Evolutionary conservation across 2,113 vertebrate genomes (phyloP).

Genomic region (Polyodon spathula): DNA sequence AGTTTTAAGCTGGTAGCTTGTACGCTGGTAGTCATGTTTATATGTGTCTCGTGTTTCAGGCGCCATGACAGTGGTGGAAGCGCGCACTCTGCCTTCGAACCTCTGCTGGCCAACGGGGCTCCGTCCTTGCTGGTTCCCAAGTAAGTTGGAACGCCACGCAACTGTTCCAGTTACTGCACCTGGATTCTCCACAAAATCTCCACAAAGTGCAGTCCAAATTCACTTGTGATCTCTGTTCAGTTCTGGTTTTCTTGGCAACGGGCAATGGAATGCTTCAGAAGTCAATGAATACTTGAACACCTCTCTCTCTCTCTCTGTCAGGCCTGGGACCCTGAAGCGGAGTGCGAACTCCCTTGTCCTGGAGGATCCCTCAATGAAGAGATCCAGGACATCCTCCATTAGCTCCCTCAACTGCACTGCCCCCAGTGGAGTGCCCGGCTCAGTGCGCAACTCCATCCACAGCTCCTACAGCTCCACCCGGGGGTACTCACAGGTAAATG

Average conservation of each 20-base stretch:
- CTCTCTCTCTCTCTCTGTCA: constrained; percentile 25
- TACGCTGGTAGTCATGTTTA: constrained; percentile 3
- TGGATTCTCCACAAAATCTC: too few relatives aligned
- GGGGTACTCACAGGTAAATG: constrained; percentile 66
- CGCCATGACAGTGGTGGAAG: constrained; percentile 79
- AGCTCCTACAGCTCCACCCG: constrained; percentile 88
- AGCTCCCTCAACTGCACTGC: constrained; percentile 59
- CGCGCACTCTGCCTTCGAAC: constrained; percentile 73
- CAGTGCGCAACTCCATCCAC: constrained; percentile 74
- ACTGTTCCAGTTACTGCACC: too few relatives aligned
- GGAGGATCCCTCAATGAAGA: constrained; percentile 72
- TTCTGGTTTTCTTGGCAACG: too few relatives aligned
- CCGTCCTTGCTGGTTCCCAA: constrained; percentile 75
- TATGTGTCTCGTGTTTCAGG: constrained; percentile 38
- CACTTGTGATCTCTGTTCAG: too few relatives aligned
- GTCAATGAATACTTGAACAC: too few relatives aligned
- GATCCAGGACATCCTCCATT: constrained; percentile 76
- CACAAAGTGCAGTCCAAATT: too few relatives aligned
- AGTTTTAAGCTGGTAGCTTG: too few relatives aligned
- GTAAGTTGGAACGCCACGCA: too few relatives aligned
- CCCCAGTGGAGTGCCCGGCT: constrained; percentile 62
- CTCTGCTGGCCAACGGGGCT: constrained; percentile 72
- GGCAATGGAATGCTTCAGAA: background rate
- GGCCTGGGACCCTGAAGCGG: constrained; percentile 79
- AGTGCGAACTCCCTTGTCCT: constrained; percentile 43